Base-by-base conservation (phyloP, 2,888 invertebrate genomes). In the Drosophila koepferae region DNA sequence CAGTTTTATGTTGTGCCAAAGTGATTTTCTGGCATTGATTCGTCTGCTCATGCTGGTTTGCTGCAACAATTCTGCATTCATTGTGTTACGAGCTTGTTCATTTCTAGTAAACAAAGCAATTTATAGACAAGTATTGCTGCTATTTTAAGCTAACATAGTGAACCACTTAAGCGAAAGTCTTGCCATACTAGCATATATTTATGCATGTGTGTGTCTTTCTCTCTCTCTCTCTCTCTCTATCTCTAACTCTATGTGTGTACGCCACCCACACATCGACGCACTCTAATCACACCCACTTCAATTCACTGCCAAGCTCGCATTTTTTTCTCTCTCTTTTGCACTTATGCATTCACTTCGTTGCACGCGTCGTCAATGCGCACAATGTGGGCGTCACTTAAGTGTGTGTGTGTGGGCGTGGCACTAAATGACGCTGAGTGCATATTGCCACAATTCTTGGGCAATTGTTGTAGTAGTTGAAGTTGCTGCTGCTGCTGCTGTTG, bases 391-490 rank as follows among this genome's bases (percentile, higher is more conserved):
- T 58, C 58, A 44, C 56, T 58, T 56, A 43, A 62, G 55, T 55
- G 44, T 58, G 54, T 41, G 46, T 28, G 61, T 43, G 53, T 48
- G 72, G 74, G 79, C 63, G 77, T 79, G 82, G 63, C 80, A 72
- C 78, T 82, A 84, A 82, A 84, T 82, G 82, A 77, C 84, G 80
- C 82, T 84, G 80, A 84, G 82, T 82, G 84, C 85, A 81, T 82
- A 82, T 82, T 82, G 77, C 82, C 82, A 84, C 82, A 84, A 82
- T 84, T 82, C 78, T 77, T 82, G 73, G 70, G 63, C 54, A 61
- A 66, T 60, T 53, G 53, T 72, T 69, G 72, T 72, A 51, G 71
- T 68, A 38, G 56, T 40, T 49, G 41, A 40, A 40, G 62, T 31
- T 56, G 54, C 10, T 62, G 64, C 43, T 41, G 63, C 34, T 56